phyloP scores from a whole-genome alignment of 2,888 invertebrate species.

The Dryadula phaetusa region DNA sequence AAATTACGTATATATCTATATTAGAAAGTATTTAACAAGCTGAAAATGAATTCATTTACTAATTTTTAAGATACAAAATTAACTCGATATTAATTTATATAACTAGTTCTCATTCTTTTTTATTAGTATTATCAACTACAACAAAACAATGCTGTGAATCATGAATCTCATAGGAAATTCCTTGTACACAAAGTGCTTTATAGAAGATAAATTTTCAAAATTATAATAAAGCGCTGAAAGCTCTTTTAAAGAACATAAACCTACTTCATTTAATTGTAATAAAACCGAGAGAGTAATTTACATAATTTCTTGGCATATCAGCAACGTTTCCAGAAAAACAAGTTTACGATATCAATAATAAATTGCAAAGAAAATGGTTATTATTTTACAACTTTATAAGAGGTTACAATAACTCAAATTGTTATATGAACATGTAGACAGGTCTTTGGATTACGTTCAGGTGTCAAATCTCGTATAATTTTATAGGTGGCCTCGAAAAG shows the following conservation, averaged over 20 bases:
- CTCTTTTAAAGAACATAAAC: background rate
- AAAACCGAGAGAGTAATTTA: conserved; percentile 3
- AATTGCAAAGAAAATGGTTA: background rate
- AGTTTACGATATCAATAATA: background rate
- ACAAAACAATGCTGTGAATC: background rate
- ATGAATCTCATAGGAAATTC: no score
- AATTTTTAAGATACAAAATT: no score
- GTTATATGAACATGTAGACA: conserved; percentile 3
- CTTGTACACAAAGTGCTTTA: no score
- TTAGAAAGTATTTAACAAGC: no score
- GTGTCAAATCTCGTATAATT: conserved; percentile 31
- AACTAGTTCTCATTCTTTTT: background rate
- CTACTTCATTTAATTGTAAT: conserved; percentile 3
- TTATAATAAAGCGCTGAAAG: background rate
- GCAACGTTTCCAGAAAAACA: background rate
- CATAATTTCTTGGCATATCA: background rate
- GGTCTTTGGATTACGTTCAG: background rate
- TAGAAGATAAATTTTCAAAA: background rate
- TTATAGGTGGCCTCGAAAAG: conserved; percentile 43
- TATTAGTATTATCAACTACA: no score
- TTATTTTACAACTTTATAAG: background rate
- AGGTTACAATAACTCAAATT: background rate
- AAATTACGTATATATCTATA: no score
- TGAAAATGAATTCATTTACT: no score
- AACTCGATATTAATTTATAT: no score